These are phyloP conservation scores for Pecten maximus DNA, from an alignment of 2,888 invertebrate genomes.

Conservation along the genomic window DNA sequence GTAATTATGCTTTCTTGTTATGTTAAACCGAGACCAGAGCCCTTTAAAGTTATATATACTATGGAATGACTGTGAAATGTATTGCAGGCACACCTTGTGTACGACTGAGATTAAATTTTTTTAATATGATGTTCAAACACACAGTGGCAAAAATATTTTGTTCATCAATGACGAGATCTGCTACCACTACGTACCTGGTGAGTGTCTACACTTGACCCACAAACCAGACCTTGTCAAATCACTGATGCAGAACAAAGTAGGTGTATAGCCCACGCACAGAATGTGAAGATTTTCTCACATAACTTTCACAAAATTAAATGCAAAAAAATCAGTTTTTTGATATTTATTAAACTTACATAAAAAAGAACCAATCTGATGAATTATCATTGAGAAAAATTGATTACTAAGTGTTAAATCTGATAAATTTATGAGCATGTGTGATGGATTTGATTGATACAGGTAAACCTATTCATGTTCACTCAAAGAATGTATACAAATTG, in stretches of 20 bases:
- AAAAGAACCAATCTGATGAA: not conserved
- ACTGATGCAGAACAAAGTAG: not conserved
- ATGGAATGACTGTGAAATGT: not conserved
- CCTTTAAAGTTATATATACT: not conserved
- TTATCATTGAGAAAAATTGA: not conserved
- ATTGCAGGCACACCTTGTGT: not conserved
- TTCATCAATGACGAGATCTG: not conserved
- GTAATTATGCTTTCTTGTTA: too few relatives aligned
- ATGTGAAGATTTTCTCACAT: not conserved
- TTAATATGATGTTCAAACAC: not conserved
- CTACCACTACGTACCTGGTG: not conserved
- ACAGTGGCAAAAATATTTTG: not conserved
- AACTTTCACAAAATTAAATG: not conserved
- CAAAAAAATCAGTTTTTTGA: not conserved
- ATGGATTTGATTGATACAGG: not conserved
- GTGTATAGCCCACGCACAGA: constrained; percentile 16
- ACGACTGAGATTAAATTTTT: not conserved
- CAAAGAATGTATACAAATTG: not conserved
- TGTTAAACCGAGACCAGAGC: too few relatives aligned
- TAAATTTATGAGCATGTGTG: not conserved
- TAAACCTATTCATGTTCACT: constrained; percentile 2
- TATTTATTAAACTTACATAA: not conserved
- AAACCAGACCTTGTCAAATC: not conserved
- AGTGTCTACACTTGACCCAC: not conserved
- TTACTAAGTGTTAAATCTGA: not conserved